phyloP scores from a whole-genome alignment of 2,113 vertebrate species.

The Poeciliopsis retropinna region DNA sequence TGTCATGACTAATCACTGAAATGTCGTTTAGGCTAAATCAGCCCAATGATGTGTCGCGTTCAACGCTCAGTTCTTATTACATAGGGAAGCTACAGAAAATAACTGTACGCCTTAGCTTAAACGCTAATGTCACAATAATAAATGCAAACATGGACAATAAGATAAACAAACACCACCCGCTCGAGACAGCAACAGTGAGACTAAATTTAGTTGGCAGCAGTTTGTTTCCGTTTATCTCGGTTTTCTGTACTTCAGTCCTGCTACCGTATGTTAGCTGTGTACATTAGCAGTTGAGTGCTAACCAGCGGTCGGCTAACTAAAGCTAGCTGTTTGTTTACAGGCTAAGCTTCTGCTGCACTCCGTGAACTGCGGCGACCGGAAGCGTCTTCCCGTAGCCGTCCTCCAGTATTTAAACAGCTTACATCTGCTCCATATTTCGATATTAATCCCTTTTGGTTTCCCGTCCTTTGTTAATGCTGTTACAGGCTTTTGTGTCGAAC shows the following conservation, averaged over 20 bases:
- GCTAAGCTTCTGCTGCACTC: neutral
- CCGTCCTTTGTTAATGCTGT: slow-evolving; percentile 63
- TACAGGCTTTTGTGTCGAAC: slow-evolving; percentile 17
- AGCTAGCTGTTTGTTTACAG: slow-evolving; percentile 73
- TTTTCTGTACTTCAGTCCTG: neutral
- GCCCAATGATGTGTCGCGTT: slow-evolving; percentile 1
- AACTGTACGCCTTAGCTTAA: slow-evolving; percentile 24
- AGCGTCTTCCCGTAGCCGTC: neutral
- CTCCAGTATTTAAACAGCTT: neutral
- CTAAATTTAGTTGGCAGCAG: neutral
- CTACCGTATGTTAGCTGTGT: slow-evolving; percentile 35
- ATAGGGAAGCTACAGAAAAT: neutral
- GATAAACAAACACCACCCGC: slow-evolving; percentile 11
- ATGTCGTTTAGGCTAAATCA: too few relatives aligned
- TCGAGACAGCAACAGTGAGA: neutral
- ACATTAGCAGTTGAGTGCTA: slow-evolving; percentile 54
- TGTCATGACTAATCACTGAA: neutral
- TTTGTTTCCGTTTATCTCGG: neutral
- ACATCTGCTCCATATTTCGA: neutral
- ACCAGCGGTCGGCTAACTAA: slow-evolving; percentile 40
- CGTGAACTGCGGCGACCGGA: neutral
- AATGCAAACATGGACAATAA: neutral
- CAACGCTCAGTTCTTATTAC: neutral
- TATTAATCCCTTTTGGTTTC: slow-evolving; percentile 34
- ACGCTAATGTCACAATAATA: slow-evolving; percentile 34